Evolutionary conservation across 2,797 vertebrate species (phyloP).

Genomic region (Pangasius krempfi): DNA sequence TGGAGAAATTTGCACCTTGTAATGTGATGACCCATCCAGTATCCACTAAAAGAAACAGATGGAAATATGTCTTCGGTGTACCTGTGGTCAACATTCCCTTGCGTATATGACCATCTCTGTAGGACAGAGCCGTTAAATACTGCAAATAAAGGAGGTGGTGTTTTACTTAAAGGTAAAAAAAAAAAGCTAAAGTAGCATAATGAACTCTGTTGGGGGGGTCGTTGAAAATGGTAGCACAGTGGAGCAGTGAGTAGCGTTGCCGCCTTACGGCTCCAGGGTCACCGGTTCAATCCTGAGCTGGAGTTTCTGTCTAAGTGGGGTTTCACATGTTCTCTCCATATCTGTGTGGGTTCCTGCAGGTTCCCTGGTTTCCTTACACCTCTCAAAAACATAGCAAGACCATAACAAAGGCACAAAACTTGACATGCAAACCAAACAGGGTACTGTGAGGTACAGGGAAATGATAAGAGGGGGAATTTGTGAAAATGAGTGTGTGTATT

Average conservation of each 20-base stretch:
- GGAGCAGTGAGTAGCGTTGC: background rate
- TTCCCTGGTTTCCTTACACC: background rate
- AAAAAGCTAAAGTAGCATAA: background rate
- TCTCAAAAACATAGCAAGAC: background rate
- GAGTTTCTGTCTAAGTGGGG: background rate
- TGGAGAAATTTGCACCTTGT: background rate
- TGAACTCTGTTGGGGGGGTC: background rate
- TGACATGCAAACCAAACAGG: no score
- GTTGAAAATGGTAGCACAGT: background rate
- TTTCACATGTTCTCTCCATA: background rate
- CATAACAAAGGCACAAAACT: no score
- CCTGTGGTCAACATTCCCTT: background rate
- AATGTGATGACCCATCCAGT: background rate
- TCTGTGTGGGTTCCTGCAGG: background rate
- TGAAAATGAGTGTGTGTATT: background rate
- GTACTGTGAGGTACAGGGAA: background rate
- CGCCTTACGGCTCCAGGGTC: background rate
- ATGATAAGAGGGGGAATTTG: background rate
- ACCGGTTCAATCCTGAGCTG: background rate
- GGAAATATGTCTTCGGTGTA: background rate
- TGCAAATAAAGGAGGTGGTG: background rate
- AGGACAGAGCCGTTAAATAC: background rate
- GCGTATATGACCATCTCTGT: background rate
- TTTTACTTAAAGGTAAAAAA: background rate
- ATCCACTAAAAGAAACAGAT: background rate